These are phyloP conservation scores for Megalops cyprinoides DNA, from an alignment of 2,797 vertebrate species.

Conservation along the genomic window DNA sequence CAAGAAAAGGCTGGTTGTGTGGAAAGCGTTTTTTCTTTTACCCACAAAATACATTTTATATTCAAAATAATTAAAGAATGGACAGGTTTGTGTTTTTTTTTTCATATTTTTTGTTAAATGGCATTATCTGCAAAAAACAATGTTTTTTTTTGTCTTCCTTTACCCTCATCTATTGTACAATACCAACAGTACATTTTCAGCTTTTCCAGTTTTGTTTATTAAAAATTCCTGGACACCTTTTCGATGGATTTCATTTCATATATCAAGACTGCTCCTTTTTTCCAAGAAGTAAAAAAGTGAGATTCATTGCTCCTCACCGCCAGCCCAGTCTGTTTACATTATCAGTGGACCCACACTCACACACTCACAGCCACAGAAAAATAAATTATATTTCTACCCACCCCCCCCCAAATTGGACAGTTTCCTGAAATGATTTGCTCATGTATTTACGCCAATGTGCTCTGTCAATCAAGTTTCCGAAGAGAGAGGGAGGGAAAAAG, in stretches of 20 bases:
- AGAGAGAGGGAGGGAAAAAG: neutral
- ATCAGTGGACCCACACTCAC: constrained; percentile 4
- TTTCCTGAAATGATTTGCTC: constrained; percentile 53
- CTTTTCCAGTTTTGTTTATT: neutral
- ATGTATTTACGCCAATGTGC: constrained; percentile 60
- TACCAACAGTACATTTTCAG: no score
- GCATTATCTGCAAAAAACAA: no score
- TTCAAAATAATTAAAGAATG: no score
- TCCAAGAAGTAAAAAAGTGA: neutral
- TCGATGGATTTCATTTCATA: no score
- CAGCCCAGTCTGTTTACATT: constrained; percentile 32
- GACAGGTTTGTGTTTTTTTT: no score
- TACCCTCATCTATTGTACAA: no score
- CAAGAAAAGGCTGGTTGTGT: no score
- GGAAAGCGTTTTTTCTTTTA: no score
- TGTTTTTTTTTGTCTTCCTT: no score
- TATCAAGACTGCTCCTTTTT: constrained; percentile 8
- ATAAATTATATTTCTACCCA: neutral
- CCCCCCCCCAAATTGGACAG: constrained; percentile 66
- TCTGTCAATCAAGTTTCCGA: constrained; percentile 60
- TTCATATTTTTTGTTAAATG: no score
- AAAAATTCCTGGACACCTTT: no score
- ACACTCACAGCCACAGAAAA: neutral
- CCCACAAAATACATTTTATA: no score
- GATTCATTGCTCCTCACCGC: constrained; percentile 10